Evolutionary conservation across 2,113 vertebrate genomes (phyloP).

Genomic region (Rallus limicola): DNA sequence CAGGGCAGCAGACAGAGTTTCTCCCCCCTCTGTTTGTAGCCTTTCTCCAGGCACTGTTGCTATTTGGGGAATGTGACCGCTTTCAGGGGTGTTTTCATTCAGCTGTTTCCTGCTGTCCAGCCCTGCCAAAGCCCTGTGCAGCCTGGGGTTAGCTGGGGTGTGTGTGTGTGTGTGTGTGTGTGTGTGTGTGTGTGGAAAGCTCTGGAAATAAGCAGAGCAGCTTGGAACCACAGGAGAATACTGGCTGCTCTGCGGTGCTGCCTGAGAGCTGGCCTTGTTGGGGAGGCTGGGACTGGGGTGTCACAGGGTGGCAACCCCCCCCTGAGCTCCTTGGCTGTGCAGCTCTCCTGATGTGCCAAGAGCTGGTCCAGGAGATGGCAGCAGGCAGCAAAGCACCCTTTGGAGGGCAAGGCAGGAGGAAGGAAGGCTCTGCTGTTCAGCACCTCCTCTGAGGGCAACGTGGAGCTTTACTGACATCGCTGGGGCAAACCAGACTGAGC

Average conservation of each 20-base stretch:
- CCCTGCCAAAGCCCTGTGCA: neutral
- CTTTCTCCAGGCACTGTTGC: neutral
- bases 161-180: neutral
- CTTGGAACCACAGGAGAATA: neutral
- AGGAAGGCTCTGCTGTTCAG: neutral
- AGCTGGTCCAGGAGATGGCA: neutral
- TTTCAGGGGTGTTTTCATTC: constrained; percentile 8
- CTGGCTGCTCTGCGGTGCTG: neutral
- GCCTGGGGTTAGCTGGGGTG: neutral
- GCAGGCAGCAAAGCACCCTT: neutral
- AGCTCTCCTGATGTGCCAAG: neutral
- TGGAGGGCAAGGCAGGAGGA: neutral
- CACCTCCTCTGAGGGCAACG: neutral
- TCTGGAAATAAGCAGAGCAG: neutral
- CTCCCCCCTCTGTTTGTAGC: neutral
- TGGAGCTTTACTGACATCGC: neutral
- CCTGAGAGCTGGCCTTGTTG: neutral
- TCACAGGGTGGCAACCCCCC: neutral
- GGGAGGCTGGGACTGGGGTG: neutral
- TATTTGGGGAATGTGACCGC: neutral
- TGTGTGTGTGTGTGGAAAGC: neutral
- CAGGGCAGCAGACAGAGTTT: neutral
- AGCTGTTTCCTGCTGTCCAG: constrained; percentile 5
- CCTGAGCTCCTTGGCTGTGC: neutral
- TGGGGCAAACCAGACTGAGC: neutral